phyloP scores from a whole-genome alignment of 2,888 invertebrate species.

The Thymelicus sylvestris region DNA sequence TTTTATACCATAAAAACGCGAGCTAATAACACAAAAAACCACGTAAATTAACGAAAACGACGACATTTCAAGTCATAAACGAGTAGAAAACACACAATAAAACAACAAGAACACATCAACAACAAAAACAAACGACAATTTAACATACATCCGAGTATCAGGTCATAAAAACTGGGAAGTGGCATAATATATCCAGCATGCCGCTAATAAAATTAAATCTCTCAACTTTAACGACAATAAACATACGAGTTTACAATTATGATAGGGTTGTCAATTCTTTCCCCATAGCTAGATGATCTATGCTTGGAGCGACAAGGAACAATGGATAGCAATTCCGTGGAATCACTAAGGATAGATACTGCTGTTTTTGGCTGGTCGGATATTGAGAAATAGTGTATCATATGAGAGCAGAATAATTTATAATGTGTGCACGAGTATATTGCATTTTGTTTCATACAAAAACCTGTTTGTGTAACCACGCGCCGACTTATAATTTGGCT shows the following conservation, averaged over 20 bases:
- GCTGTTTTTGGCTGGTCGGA: too few relatives aligned
- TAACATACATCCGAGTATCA: constrained; percentile 43
- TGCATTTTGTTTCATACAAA: too few relatives aligned
- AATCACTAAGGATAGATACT: too few relatives aligned
- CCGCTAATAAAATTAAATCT: constrained; percentile 64
- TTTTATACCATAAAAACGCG: constrained; percentile 5
- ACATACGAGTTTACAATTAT: constrained; percentile 60
- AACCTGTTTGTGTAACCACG: too few relatives aligned
- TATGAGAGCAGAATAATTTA: too few relatives aligned
- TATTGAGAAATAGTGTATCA: too few relatives aligned
- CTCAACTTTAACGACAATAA: constrained; percentile 64
- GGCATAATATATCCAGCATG: constrained; percentile 45
- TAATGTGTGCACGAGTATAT: too few relatives aligned
- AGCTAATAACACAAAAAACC: constrained; percentile 8
- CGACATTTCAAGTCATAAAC: constrained; percentile 17
- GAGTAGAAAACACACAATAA: constrained; percentile 14
- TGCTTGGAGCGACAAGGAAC: too few relatives aligned
- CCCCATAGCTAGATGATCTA: too few relatives aligned
- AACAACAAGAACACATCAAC: constrained; percentile 3
- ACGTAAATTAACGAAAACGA: constrained; percentile 3
- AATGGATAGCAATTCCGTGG: too few relatives aligned
- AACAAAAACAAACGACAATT: constrained; percentile 44
- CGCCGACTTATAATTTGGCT: too few relatives aligned
- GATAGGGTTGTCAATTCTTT: neutral
- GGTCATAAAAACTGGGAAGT: constrained; percentile 57